These are phyloP conservation scores for Chelmon rostratus DNA, from an alignment of 2,797 vertebrate genomes.

Conservation along the genomic window DNA sequence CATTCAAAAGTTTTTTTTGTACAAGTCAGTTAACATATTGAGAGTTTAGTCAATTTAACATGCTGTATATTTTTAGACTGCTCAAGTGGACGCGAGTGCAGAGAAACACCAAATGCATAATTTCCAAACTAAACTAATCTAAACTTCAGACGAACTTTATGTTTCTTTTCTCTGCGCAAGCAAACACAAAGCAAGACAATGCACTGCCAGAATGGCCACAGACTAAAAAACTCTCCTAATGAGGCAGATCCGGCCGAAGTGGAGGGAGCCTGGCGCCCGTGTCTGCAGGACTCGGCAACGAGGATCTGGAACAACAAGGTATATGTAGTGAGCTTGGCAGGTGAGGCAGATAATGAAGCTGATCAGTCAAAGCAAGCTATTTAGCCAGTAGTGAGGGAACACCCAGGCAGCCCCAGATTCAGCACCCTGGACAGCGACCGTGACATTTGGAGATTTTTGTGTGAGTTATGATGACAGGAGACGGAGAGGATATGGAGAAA, in stretches of 20 bases:
- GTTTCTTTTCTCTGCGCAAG: background rate
- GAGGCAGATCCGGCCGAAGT: background rate
- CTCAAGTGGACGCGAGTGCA: background rate
- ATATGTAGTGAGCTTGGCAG: conserved; percentile 9
- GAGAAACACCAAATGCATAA: background rate
- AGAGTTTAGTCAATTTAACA: background rate
- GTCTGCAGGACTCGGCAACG: conserved; percentile 11
- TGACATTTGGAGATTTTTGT: background rate
- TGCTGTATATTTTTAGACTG: background rate
- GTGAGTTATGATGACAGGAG: background rate
- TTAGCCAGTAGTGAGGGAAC: background rate
- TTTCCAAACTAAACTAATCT: conserved; percentile 9
- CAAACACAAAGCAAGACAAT: background rate
- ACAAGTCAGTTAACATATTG: too few relatives aligned
- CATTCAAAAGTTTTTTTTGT: too few relatives aligned
- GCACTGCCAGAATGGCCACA: conserved; percentile 3
- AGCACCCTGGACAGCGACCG: conserved; percentile 50
- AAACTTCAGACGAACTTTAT: conserved; percentile 3
- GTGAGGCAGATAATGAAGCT: conserved; percentile 1
- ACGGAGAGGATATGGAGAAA: background rate
- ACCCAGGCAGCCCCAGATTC: conserved; percentile 14
- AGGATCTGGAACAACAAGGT: conserved; percentile 7
- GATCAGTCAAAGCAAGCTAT: conserved; percentile 20
- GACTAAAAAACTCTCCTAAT: conserved; percentile 15
- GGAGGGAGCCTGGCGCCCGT: background rate